Percentiles rank a stretch among this genome's conserved stretches.
phyloP scores from a whole-genome alignment of 1,140 invertebrate species.

The Drosophila ananassae region DNA sequence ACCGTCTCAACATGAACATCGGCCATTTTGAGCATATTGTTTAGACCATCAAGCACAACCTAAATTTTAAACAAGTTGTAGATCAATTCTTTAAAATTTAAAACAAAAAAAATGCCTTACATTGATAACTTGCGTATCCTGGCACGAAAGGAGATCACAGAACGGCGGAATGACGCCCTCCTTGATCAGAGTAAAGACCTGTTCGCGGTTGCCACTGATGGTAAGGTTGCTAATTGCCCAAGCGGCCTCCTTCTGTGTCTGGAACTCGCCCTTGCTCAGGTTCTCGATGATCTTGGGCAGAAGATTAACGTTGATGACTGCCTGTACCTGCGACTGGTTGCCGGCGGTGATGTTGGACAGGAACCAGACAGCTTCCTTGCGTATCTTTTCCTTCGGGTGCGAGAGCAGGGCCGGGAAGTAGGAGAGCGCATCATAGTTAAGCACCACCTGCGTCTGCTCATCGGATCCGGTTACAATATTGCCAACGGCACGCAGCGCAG shows the following conservation, averaged over 20 bases:
- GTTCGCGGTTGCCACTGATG: conserved; percentile 97
- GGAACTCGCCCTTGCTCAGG: conserved; percentile 97
- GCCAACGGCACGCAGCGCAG: conserved; percentile 97
- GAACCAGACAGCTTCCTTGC: conserved; percentile 99
- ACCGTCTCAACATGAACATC: conserved; percentile 90
- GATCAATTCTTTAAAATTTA: too few species aligned
- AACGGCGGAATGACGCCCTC: conserved; percentile 95
- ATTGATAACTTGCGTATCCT: conserved; percentile 92
- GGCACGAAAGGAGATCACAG: conserved; percentile 94
- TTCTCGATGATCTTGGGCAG: conserved; percentile 98
- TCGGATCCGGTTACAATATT: conserved; percentile 99
- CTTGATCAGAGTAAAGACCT: conserved; percentile 93
- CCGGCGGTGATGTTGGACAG: conserved; percentile 99
- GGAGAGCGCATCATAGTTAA: conserved; percentile 96
- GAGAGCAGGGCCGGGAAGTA: conserved; percentile 95
- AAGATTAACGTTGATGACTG: conserved; percentile 97
- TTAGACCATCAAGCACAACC: conserved; percentile 96
- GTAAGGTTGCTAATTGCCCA: conserved; percentile 99
- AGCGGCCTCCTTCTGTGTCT: conserved; percentile 99
- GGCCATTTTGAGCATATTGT: conserved; percentile 95
- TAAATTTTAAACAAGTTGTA: conserved; percentile 84
- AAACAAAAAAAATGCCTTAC: conserved; percentile 55
- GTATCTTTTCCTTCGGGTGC: conserved; percentile 92
- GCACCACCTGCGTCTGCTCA: conserved; percentile 98
- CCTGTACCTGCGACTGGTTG: conserved; percentile 98